Conservation (phyloP, 2,797 vertebrate genomes). For the Vultur gryphus region DNA sequence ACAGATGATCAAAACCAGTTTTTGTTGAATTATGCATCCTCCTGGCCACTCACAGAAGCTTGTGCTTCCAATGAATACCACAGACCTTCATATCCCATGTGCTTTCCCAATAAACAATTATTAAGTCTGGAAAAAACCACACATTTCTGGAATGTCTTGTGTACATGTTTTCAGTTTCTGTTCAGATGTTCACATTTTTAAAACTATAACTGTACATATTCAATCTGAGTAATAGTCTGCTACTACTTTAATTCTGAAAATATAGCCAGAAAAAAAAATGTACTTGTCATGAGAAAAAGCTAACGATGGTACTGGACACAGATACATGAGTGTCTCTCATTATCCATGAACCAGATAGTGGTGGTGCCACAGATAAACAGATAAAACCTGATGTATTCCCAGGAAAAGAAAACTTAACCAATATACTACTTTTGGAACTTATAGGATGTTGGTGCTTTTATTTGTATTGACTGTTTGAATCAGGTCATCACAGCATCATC, state of each 20-base stretch:
- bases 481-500: not conserved
- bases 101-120: not conserved
- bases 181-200: not conserved
- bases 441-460: not conserved
- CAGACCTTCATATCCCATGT: not conserved
- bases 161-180: not conserved
- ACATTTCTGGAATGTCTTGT: not conserved
- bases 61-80: not conserved
- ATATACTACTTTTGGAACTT: not conserved
- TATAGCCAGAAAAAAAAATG: not conserved
- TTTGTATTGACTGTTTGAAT: not conserved
- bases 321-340: not conserved
- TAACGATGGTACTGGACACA: not conserved
- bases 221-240: not conserved
- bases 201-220: not conserved
- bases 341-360: not conserved
- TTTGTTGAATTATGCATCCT: not conserved
- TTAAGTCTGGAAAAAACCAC: not conserved
- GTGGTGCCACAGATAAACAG: not conserved
- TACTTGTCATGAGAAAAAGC: not conserved
- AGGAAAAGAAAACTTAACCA: not conserved
- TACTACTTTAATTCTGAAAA: not conserved
- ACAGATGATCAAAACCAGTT: not conserved
- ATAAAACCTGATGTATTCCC: not conserved
- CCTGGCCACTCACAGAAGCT: not conserved